These are phyloP conservation scores for Argyrosomus regius DNA, from an alignment of 2,797 vertebrate genomes.

Conservation along the genomic window DNA sequence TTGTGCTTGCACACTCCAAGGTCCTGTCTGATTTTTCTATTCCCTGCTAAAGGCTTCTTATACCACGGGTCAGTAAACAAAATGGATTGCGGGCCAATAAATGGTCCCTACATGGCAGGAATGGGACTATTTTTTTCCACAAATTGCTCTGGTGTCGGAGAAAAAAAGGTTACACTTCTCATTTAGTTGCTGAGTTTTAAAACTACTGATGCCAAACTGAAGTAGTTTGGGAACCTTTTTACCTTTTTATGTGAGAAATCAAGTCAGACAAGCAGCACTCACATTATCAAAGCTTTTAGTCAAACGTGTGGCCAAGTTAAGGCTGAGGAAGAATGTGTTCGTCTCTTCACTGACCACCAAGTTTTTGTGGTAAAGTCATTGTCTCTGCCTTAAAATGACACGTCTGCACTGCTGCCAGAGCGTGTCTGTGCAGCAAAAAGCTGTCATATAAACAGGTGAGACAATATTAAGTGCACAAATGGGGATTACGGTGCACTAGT, in stretches of 20 bases:
- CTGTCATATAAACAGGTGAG: background rate
- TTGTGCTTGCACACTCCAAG: conserved; percentile 38
- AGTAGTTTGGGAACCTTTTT: conserved; percentile 40
- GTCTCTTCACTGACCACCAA: too few relatives aligned
- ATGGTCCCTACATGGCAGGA: conserved; percentile 40
- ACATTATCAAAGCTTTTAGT: background rate
- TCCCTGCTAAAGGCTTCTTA: conserved; percentile 58
- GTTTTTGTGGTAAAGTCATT: background rate
- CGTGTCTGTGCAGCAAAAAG: background rate
- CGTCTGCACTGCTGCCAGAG: background rate
- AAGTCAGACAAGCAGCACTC: background rate
- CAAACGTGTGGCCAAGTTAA: background rate
- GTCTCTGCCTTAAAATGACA: background rate
- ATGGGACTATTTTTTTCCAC: conserved; percentile 30
- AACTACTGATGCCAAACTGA: conserved; percentile 46
- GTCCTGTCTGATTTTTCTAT: conserved; percentile 49
- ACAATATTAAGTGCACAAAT: background rate
- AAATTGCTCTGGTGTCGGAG: conserved; percentile 48
- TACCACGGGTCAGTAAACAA: conserved; percentile 66
- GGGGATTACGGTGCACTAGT: background rate
- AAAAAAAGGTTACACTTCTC: conserved; percentile 46
- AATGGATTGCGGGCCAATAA: conserved; percentile 54
- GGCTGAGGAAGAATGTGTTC: background rate
- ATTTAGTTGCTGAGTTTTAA: conserved; percentile 51
- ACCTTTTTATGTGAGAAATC: conserved; percentile 5